Base-by-base conservation (phyloP, 2,113 vertebrate genomes). In the Gallinago jamesoni region DNA sequence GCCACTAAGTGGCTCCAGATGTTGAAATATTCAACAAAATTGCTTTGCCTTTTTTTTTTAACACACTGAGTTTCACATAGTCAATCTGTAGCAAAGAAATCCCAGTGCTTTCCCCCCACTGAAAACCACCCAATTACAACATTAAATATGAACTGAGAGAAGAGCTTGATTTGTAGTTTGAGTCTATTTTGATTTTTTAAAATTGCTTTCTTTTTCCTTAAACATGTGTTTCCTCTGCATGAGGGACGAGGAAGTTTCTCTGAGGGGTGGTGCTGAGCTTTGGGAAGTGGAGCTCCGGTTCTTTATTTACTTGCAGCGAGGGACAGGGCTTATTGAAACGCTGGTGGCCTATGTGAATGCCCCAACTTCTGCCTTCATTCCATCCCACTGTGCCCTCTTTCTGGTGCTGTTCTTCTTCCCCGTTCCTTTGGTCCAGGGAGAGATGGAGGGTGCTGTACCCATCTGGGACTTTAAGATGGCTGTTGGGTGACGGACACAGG, bases 1-100 rank as follows among this genome's bases (percentile, higher is more conserved):
- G 60, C 97, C 96, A 95, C 96, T 97, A 97, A 98, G 96, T 97
- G 96, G 92, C 87, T 98, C 97, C 97, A 95, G 95, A 96, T 96
- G 96, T 96, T 98, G 96, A 98, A 98, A 98, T 98, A 97, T 96
- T 97, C 96, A 97, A 96, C 60, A 95, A 96, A 93, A 95, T 78
- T 93, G 48, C 79, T 96, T 94, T 90, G 67, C 33, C 60, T 55
- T 52, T 47, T 43, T 96, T 91, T 41, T 72, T 78, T 84, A 60
- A 83, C 82, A 78, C 86, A n/a, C 75, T 17, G 78, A 62, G 56
- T 94, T 95, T 97, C 95, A 96, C 79, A 64, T 74, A 94, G 94
- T 95, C 85, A 89, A 28, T 89, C 75, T 78, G 39, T 41, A 94
- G 57, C 56, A 84, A 69, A 80, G 84, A 95, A 96, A 91, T 47